These are phyloP conservation scores for Dicentrarchus labrax DNA, from an alignment of 2,113 vertebrate species.

Conservation along the genomic window DNA sequence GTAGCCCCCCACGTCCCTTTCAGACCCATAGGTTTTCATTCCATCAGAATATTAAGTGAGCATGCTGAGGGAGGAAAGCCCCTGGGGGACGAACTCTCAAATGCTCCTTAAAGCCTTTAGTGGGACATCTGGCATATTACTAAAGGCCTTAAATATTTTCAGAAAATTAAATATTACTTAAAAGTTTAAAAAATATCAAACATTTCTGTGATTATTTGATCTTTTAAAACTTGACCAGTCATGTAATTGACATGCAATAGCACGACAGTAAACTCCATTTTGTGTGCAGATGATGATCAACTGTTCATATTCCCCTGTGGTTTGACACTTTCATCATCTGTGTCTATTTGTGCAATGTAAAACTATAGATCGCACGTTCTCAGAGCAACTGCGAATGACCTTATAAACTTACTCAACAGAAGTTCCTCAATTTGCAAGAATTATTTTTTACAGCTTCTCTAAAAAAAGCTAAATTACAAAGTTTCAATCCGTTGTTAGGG, in stretches of 20 bases:
- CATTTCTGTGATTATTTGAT: not conserved
- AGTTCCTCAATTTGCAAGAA: too few relatives aligned
- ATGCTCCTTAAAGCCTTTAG: not conserved
- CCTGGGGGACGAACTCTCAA: not conserved
- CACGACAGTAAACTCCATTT: not conserved
- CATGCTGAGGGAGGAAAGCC: not conserved
- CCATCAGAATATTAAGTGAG: constrained; percentile 48
- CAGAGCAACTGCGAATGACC: not conserved
- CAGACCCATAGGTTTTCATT: constrained; percentile 30
- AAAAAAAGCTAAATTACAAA: too few relatives aligned
- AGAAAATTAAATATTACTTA: not conserved
- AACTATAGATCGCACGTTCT: not conserved
- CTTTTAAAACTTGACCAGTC: not conserved
- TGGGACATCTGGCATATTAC: not conserved
- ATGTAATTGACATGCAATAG: too few relatives aligned
- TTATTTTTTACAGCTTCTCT: too few relatives aligned
- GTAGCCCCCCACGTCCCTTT: not conserved
- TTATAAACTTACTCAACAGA: not conserved
- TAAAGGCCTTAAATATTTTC: not conserved
- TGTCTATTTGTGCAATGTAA: constrained; percentile 1
- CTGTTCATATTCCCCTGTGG: not conserved
- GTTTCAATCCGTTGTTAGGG: too few relatives aligned
- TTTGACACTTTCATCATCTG: constrained; percentile 9
- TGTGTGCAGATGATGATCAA: not conserved
- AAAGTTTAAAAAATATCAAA: not conserved